Evolutionary conservation across 2,113 vertebrate species (phyloP), one percentile per base, ranked within the genome.

Genomic region (Pseudopipra pipra): DNA sequence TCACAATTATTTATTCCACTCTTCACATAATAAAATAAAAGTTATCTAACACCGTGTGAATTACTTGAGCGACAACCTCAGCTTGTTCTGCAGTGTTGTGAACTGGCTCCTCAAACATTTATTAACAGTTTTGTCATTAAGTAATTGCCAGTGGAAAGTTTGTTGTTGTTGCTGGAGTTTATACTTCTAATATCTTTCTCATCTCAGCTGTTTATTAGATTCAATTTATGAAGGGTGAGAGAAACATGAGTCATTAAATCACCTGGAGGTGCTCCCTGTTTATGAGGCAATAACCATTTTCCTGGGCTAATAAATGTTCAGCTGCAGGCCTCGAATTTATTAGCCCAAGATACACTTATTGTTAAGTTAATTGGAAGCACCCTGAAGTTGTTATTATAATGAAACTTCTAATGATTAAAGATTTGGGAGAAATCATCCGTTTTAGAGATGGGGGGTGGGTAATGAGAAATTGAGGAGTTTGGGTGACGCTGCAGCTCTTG

Each of bases 201-300:
- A 82, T 71, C 85, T 87, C 30, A 47, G 30, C 75, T 88, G 79
- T 88, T 96, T 85, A 92, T 83, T 88, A 54, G 30, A 79, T 72
- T 46, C 89, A 77, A 54, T 67, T 75, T 73, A 89, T 80, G 47
- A 92, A 95, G 65, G 52, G 58, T 6, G 17, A 91, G 87, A 39
- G 81, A 83, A 97, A 94, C 95, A 86, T 4, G n/a, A 96, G 86
- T 95, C 91, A 84, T 94, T 95, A 93, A 78, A 94, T 85, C 67
- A 91, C 87, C 90, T 96, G 62, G n/a, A 85, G 86, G 23, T 62
- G 46, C 62, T 95, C 63, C 92, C 68, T 91, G 24, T 89, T 96
- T 93, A 95, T 65, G 75, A 95, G 78, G 66, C 72, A 93, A 96
- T 85, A 85, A 91, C 85, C 67, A n/a, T 61, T 91, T 76, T 87